Conservation (phyloP, 2,113 vertebrate species). For the Pterophyllum scalare region DNA sequence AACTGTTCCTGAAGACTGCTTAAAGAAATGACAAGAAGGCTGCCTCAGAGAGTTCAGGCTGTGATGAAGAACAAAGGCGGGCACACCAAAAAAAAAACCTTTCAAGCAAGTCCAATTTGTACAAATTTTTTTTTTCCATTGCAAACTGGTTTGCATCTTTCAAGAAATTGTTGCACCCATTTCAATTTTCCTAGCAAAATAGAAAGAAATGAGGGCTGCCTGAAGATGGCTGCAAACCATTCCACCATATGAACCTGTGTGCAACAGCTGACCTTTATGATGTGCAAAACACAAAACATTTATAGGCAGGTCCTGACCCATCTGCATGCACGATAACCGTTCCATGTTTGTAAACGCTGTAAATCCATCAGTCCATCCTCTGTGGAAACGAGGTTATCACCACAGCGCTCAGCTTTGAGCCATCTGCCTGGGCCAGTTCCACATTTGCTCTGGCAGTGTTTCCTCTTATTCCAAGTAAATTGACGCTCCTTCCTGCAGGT, state of each 20-base stretch:
- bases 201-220: rapidly evolving
- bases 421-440: too few species aligned
- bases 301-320: not conserved
- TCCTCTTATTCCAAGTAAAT: not conserved
- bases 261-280: not conserved
- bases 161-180: not conserved
- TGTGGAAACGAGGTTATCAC: not conserved
- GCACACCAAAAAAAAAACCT: too few species aligned
- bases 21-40: too few species aligned
- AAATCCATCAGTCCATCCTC: too few species aligned
- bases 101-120: too few species aligned
- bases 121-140: not conserved
- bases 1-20: too few species aligned
- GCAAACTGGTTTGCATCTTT: not conserved
- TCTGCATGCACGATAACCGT: not conserved
- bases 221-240: not conserved
- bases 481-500: not conserved
- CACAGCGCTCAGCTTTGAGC: not conserved
- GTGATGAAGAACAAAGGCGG: too few species aligned
- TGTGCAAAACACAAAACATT: not conserved
- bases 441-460: not conserved
- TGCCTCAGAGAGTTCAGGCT: too few species aligned
- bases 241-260: not conserved
- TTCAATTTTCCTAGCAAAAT: not conserved
- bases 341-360: too few species aligned